Evolutionary conservation across 2,888 invertebrate genomes (phyloP).

Genomic region (Cephalotes varians): DNA sequence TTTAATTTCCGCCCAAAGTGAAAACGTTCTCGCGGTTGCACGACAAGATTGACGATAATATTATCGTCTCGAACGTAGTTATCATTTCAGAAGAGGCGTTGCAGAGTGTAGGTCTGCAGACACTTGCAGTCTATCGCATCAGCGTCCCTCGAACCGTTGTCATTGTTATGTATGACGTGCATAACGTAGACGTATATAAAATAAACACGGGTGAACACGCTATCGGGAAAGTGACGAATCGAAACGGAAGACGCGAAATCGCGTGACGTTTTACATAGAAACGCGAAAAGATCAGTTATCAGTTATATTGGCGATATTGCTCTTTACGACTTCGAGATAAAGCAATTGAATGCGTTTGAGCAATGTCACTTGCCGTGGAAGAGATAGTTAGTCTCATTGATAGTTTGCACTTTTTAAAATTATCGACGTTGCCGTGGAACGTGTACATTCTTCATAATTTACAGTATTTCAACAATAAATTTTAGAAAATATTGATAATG

Average conservation of each 20-base stretch:
- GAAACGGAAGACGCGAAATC: slow-evolving; percentile 16
- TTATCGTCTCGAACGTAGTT: slow-evolving; percentile 27
- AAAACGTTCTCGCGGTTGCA: slow-evolving; percentile 19
- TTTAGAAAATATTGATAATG: background rate
- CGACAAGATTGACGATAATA: slow-evolving; percentile 62
- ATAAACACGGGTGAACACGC: slow-evolving; percentile 12
- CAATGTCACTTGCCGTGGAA: too few species aligned
- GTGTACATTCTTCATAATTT: too few species aligned
- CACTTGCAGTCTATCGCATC: slow-evolving; percentile 28
- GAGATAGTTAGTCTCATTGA: too few species aligned
- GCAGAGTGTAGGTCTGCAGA: slow-evolving; percentile 1
- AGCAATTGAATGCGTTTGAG: background rate
- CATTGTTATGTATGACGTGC: slow-evolving; percentile 33
- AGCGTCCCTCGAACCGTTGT: background rate
- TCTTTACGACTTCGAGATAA: background rate
- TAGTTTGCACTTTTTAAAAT: too few species aligned
- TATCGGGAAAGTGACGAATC: slow-evolving; percentile 22
- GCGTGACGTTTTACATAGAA: background rate
- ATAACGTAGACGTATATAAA: slow-evolving; percentile 9
- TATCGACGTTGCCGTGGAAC: too few species aligned
- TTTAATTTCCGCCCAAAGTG: slow-evolving; percentile 70
- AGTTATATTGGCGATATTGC: background rate
- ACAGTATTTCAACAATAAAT: too few species aligned
- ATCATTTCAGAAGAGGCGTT: slow-evolving; percentile 11
- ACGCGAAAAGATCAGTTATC: background rate